Base-by-base conservation (phyloP, 2,888 invertebrate species). In the Nebria brevicollis region DNA sequence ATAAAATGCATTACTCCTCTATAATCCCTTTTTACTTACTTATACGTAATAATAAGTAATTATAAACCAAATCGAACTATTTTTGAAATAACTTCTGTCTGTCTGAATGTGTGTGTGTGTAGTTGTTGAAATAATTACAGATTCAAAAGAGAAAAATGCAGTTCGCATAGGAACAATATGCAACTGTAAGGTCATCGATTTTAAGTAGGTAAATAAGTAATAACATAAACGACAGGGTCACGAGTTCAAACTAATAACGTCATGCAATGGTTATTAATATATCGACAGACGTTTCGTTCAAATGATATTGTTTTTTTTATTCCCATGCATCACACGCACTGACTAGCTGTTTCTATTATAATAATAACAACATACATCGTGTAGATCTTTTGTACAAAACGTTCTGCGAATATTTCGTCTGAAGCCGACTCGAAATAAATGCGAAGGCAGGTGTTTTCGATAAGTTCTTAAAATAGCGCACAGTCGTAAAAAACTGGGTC, bases 391-490 rank as follows among this genome's bases (percentile, higher is more conserved):
- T 34, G 34, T 34, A 34, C 4, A 34, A 34, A 34, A 34, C 0
- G 5, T 2, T 34, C 2, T 0, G 34, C 34, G 34, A 34, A 34
- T 34, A 34, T 54, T 13, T 54, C 54, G 54, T 8, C 54, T 73
- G 73, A 26, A 72, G 15, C 41, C 20, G 72, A 11, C 72, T 42
- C 72, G 41, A 72, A 13, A 72, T 70, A 20, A 15, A 41, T 15
- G 8, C 26, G 68, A 13, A 70, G 77, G 72, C 72, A 77, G 77
- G 77, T 77, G 72, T 54, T 34, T 77, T 72, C 72, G 65, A 64
- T 72, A 65, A 41, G n/a, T 54, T 54, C 70, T 77, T 65, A 77
- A 77, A 77, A 77, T 77, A 77, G 77, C 65, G 1, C 75, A 68
- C 25, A 68, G 20, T 41, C 54, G 54, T 76, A 77, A 72, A 20